phyloP scores from a whole-genome alignment of 2,888 invertebrate species.

The Arge pagana region DNA sequence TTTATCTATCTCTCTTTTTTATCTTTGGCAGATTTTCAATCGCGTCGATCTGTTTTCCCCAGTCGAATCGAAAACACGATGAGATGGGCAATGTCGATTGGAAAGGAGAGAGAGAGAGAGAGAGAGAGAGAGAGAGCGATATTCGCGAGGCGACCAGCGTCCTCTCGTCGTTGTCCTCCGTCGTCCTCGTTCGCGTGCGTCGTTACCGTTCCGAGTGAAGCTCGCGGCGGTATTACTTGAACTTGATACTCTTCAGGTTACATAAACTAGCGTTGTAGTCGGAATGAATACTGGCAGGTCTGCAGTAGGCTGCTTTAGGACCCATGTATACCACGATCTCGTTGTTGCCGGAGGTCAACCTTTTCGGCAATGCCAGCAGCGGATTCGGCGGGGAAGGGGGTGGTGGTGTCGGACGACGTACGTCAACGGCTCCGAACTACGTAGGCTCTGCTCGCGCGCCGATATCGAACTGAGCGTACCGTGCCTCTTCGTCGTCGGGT shows the following conservation, averaged over 20 bases:
- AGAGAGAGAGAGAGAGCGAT: slow-evolving; percentile 11
- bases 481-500: slow-evolving; percentile 23
- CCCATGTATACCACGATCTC: slow-evolving; percentile 45
- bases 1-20: not conserved
- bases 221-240: too few relatives aligned
- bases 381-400: slow-evolving; percentile 10
- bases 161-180: slow-evolving; percentile 20
- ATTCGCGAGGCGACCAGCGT: not conserved
- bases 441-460: slow-evolving; percentile 44
- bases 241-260: slow-evolving; percentile 48
- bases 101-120: slow-evolving; percentile 13
- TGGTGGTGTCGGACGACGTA: slow-evolving; percentile 5
- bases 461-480: slow-evolving; percentile 46
- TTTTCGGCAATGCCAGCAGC: slow-evolving; percentile 1
- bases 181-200: too few relatives aligned
- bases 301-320: slow-evolving; percentile 41
- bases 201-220: not conserved
- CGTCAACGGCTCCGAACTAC: slow-evolving; percentile 15
- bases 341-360: slow-evolving; percentile 20
- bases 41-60: not conserved
- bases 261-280: slow-evolving; percentile 44
- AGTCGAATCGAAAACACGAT: slow-evolving; percentile 4
- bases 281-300: slow-evolving; percentile 41
- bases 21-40: not conserved
- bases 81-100: slow-evolving; percentile 15